Percentiles rank a stretch among this genome's conserved stretches.
phyloP scores from a whole-genome alignment of 2,113 vertebrate genomes.

The Lamprologus lemairii region DNA sequence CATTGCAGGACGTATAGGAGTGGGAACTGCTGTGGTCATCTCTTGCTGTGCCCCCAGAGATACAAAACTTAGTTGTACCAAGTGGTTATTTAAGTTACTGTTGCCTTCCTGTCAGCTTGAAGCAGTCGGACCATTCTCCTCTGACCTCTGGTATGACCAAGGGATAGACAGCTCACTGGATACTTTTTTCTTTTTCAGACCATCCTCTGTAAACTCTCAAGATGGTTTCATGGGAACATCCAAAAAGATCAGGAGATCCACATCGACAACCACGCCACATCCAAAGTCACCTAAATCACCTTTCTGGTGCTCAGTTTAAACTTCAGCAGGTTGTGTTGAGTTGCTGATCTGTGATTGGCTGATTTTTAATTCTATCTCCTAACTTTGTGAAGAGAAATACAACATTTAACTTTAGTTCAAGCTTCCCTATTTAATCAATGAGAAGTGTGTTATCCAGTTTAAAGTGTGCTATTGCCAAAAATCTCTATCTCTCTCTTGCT shows the following conservation, averaged over 20 bases:
- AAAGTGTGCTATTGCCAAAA: neutral
- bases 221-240: neutral
- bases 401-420: neutral
- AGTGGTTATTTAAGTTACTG: neutral
- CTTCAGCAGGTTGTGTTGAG: neutral
- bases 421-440: neutral
- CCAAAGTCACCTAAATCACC: neutral
- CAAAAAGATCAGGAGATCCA: fast-evolving
- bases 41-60: neutral
- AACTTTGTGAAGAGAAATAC: neutral
- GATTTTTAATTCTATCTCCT: neutral
- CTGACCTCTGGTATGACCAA: neutral
- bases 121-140: neutral
- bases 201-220: neutral
- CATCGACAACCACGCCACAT: neutral
- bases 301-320: neutral
- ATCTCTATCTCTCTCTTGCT: neutral
- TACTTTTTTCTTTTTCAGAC: neutral
- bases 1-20: neutral
- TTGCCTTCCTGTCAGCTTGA: neutral
- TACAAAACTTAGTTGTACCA: fast-evolving
- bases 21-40: neutral
- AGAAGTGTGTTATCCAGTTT: neutral
- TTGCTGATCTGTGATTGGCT: neutral
- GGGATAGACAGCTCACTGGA: neutral